Conservation (phyloP, 1,140 invertebrate genomes). For the Helicoverpa armigera region DNA sequence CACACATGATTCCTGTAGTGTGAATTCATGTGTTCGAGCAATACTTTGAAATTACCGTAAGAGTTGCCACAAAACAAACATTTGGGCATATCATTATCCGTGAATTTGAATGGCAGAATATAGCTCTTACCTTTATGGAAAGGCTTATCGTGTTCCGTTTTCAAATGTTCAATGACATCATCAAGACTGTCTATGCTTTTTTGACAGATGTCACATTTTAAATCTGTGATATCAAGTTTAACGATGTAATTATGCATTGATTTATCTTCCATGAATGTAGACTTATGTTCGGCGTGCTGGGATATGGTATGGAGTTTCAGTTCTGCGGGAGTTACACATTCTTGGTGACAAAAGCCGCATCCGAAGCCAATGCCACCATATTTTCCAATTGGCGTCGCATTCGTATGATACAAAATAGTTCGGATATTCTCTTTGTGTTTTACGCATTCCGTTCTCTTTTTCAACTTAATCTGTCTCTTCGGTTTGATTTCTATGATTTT, state of each 20-base stretch:
- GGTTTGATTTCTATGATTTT: background rate
- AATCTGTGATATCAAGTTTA: slow-evolving; percentile 73
- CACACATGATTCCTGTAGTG: slow-evolving; percentile 74
- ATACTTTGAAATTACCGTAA: slow-evolving; percentile 73
- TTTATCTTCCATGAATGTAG: slow-evolving; percentile 58
- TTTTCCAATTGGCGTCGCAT: slow-evolving; percentile 67
- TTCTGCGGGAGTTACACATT: slow-evolving; percentile 60
- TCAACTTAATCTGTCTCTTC: slow-evolving; percentile 37
- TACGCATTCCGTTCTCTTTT: slow-evolving; percentile 57
- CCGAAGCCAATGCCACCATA: slow-evolving; percentile 56
- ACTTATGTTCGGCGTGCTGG: slow-evolving; percentile 58
- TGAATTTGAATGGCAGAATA: slow-evolving; percentile 71
- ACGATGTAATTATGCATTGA: slow-evolving; percentile 59
- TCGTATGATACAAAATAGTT: slow-evolving; percentile 60
- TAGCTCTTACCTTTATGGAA: slow-evolving; percentile 62
- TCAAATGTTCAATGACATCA: slow-evolving; percentile 62
- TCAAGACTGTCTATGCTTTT: slow-evolving; percentile 53
- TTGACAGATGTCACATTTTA: slow-evolving; percentile 66
- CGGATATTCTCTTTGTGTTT: slow-evolving; percentile 66
- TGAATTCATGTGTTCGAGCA: slow-evolving; percentile 74
- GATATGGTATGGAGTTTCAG: slow-evolving; percentile 69
- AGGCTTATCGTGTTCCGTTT: slow-evolving; percentile 54
- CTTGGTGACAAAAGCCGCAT: slow-evolving; percentile 64
- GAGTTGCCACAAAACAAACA: slow-evolving; percentile 67
- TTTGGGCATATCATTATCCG: slow-evolving; percentile 45